phyloP scores from a whole-genome alignment of 2,797 vertebrate genomes.

The Otus scops region DNA sequence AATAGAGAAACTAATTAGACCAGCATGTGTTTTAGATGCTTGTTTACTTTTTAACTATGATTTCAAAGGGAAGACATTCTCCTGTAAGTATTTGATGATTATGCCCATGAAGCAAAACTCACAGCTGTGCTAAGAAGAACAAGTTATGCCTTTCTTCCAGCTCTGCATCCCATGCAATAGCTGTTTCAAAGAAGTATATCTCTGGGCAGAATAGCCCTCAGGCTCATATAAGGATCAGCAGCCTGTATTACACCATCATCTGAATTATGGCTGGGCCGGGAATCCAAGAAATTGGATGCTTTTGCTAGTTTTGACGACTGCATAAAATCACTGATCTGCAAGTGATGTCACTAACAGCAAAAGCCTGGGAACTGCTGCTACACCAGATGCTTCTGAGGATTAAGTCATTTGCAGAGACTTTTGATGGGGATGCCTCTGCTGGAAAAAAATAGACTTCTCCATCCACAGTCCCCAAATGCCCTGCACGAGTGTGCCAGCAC shows the following conservation, averaged over 20 bases:
- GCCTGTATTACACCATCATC: neutral
- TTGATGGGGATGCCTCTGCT: neutral
- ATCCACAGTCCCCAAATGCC: neutral
- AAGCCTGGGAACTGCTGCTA: neutral
- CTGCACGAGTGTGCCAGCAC: neutral
- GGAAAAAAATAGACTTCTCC: neutral
- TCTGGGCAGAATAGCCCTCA: neutral
- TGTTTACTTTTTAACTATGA: neutral
- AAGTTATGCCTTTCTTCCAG: neutral
- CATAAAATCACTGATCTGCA: neutral
- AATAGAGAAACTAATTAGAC: neutral
- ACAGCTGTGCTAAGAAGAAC: neutral
- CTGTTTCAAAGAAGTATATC: neutral
- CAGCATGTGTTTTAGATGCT: neutral
- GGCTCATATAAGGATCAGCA: neutral
- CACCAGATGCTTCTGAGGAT: slow-evolving; percentile 30
- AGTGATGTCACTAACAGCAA: neutral
- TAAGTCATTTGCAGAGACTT: slow-evolving; percentile 4
- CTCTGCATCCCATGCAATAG: neutral
- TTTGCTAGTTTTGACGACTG: neutral
- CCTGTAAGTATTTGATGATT: neutral
- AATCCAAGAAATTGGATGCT: neutral
- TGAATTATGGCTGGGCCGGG: neutral
- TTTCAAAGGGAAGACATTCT: neutral
- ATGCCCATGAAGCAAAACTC: neutral